phyloP scores from a whole-genome alignment of 2,888 invertebrate species.

The Camptogramma bilineatum region DNA sequence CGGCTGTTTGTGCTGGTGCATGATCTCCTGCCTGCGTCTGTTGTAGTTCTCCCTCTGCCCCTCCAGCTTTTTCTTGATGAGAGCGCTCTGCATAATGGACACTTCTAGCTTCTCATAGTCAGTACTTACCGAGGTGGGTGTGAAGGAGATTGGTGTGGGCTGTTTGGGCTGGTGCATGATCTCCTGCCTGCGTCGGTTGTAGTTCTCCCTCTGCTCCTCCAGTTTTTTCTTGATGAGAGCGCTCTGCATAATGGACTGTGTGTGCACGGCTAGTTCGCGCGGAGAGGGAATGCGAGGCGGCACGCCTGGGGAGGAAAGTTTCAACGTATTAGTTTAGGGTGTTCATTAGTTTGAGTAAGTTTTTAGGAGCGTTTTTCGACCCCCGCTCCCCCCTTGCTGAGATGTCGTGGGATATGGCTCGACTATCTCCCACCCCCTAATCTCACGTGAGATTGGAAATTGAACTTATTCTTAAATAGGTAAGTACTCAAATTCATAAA shows the following conservation, averaged over 20 bases:
- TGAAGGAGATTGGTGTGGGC: constrained; percentile 91
- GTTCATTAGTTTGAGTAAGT: not conserved
- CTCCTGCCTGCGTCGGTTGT: constrained; percentile 90
- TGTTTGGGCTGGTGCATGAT: constrained; percentile 67
- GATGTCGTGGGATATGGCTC: no score
- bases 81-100: constrained; percentile 93
- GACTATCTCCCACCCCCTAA: no score
- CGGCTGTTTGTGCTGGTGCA: constrained; percentile 67
- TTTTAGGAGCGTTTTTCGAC: no score
- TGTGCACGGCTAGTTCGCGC: constrained; percentile 93
- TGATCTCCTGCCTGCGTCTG: constrained; percentile 90
- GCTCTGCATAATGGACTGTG: constrained; percentile 94
- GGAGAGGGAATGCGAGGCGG: constrained; percentile 92
- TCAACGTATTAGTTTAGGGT: constrained; percentile 30
- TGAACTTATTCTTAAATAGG: no score
- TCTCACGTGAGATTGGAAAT: no score
- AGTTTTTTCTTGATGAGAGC: constrained; percentile 95
- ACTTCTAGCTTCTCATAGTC: no score
- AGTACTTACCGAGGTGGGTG: constrained; percentile 89
- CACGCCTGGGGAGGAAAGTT: constrained; percentile 75
- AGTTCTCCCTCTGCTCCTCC: constrained; percentile 95
- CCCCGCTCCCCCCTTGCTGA: no score
- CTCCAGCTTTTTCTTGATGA: constrained; percentile 95
- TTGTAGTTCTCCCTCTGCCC: constrained; percentile 93
- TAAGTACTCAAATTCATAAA: no score